Base-by-base conservation (phyloP, 2,888 invertebrate genomes). In the Aradus depressus region DNA sequence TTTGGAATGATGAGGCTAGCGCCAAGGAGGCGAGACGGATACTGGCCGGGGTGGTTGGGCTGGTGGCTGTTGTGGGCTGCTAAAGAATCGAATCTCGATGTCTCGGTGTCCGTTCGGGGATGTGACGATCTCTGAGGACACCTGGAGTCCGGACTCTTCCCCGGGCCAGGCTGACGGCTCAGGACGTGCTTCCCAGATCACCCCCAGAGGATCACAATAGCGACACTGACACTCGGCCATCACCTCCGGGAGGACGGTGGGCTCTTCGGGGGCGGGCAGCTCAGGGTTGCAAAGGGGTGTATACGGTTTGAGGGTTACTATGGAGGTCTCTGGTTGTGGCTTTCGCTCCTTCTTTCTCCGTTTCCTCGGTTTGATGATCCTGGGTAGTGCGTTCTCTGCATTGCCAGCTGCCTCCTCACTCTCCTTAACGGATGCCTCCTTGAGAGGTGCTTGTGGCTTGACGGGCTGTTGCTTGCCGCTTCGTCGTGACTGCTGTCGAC, bases 291-390 rank as follows among this genome's bases (percentile, higher is more conserved):
- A 51, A 21, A 64, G 60, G 59, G 72, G 69, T 61, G 70, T 69
- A 61, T 72, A 73, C 51, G 72, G 69, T 64, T 74, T 72, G 18
- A 68, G 59, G 12, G 67, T 65, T 47, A 65, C 65, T 44, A 66
- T 63, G 18, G 55, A 42, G 37, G 54, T 50, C 32, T 52, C 53
- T 52, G 55, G 19, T 50, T 59, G 50, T 28, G 85, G 83, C 69
- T 87, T 85, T 60, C 87, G 75, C 66, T 89, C 89, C 69, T 89
- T 90, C 79, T 89, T 90, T 65, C 89, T 79, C 45, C 90, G 76
- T 66, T 90, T 90, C 44, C 90, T 73, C 4, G 89, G 89, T 67
- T 90, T 90, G 63, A 90, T 89, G 58, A 90, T 88, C 61, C 90
- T 75, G 58, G 89, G 89, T 64, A 89, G 70, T 70, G 84, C 84